Conservation (phyloP, 1,140 invertebrate species). For the Plutomurus gul region DNA sequence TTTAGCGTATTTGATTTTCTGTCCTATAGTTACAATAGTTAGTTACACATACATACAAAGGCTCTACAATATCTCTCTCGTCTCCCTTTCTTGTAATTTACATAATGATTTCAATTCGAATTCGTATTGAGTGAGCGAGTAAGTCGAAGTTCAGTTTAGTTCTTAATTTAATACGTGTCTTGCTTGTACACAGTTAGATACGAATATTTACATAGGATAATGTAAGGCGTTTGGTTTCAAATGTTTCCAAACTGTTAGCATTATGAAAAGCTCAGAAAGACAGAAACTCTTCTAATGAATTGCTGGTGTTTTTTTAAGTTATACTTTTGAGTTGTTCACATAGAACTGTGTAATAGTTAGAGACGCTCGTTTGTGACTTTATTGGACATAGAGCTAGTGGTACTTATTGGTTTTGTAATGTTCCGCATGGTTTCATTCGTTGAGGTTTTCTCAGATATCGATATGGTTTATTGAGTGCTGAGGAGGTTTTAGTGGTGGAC, state of each 20-base stretch:
- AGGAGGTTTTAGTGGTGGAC: slow-evolving; percentile 13
- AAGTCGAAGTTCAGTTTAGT: neutral
- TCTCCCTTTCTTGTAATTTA: neutral
- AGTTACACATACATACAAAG: too few species aligned
- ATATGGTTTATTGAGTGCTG: slow-evolving; percentile 27
- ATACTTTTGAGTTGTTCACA: too few species aligned
- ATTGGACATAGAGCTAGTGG: slow-evolving; percentile 11
- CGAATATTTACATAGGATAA: too few species aligned
- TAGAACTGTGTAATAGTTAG: too few species aligned
- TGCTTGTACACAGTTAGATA: neutral
- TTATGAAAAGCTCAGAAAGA: too few species aligned
- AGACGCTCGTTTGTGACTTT: neutral
- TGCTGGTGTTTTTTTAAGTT: too few species aligned
- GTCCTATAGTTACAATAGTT: too few species aligned
- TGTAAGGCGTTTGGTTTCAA: too few species aligned
- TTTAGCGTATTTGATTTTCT: too few species aligned
- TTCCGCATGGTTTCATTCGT: slow-evolving; percentile 14
- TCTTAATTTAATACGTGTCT: neutral
- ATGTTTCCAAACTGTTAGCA: too few species aligned
- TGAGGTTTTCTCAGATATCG: slow-evolving; percentile 26
- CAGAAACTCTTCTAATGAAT: too few species aligned
- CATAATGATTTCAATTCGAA: slow-evolving; percentile 28
- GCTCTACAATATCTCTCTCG: too few species aligned
- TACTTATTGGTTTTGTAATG: slow-evolving; percentile 25
- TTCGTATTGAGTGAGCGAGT: neutral